These are phyloP conservation scores for Nomada hirtipes DNA, from an alignment of 2,888 invertebrate genomes.

Conservation along the genomic window DNA sequence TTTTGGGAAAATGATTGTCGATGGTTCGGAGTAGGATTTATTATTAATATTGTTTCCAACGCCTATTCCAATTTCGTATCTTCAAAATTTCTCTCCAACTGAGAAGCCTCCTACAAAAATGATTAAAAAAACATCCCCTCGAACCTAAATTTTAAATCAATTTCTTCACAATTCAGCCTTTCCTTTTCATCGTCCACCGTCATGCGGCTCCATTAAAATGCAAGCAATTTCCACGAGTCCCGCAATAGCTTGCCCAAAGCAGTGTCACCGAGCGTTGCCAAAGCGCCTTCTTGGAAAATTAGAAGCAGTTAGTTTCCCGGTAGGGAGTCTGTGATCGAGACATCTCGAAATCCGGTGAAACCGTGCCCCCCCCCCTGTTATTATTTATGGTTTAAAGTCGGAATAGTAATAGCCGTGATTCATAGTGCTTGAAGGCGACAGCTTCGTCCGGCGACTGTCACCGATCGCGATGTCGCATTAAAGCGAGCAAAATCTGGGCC, in stretches of 20 bases:
- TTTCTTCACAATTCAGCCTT: background rate
- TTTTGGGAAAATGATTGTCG: too few species aligned
- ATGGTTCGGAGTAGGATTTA: too few species aligned
- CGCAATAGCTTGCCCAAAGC: constrained; percentile 14
- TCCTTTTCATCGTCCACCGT: background rate
- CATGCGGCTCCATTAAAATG: background rate
- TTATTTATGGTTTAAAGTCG: constrained; percentile 54
- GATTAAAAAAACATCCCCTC: too few species aligned
- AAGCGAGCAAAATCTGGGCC: constrained; percentile 55
- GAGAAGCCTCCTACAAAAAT: too few species aligned
- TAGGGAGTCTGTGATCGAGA: constrained; percentile 38
- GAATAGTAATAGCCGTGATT: constrained; percentile 64
- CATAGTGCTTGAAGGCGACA: constrained; percentile 54
- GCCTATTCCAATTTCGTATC: too few species aligned
- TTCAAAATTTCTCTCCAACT: too few species aligned
- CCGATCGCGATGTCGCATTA: constrained; percentile 66
- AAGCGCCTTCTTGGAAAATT: constrained; percentile 42
- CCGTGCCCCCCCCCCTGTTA: constrained; percentile 23
- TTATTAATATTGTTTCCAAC: too few species aligned
- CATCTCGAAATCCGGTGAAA: constrained; percentile 31
- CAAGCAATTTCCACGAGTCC: background rate
- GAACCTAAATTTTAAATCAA: background rate
- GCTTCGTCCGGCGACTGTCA: constrained; percentile 63
- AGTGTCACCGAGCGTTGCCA: constrained; percentile 1
- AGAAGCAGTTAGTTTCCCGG: constrained; percentile 41